Base-by-base conservation (phyloP, 1,140 invertebrate genomes). In the Drosophila sucinea region DNA sequence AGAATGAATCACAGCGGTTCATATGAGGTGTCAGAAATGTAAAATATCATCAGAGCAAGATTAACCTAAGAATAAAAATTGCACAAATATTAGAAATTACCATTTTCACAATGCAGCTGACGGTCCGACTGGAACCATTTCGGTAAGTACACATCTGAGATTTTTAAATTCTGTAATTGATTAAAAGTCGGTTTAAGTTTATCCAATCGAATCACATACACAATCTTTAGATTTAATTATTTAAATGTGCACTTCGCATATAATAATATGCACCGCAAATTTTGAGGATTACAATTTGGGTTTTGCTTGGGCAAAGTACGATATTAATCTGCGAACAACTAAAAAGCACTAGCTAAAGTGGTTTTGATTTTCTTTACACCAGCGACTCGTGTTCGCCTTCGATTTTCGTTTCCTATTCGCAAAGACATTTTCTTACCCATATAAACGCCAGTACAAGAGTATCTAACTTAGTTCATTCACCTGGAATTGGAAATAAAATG, bases 341-440 rank as follows among this genome's bases (percentile, higher is more conserved):
- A 85, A 89, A 87, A 90, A 91, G 90, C 90, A 91, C 90, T 91
- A 90, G 81, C 76, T 83, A 90, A 91, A 91, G 86, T 82, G 27
- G 74, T 56, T n/a, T n/a, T 17, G 1, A 7, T 57, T 58, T 65
- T 91, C 90, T 91, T 86, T 83, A 79, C 73, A 91, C 84, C 87
- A 91, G 90, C 90, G 90, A 91, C 89, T 91, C 89, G 62, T 61
- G 60, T 58, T 58, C 56, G 56, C 56, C n/a, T 23, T 3, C 8
- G 23, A 63, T 23, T 6, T 3, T 25, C 27, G 3, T 51, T 1
- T 51, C 17, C 23, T 47, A 11, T 23, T 4, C 17, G 1, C 0
- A 0, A 23, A 25, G 7, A 51, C 8, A 8, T 27, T 27, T 1
- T 10, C 33, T 32, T 35, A 62, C 10, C 44, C 8, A 6, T 1